Conservation (phyloP, 2,797 vertebrate species). For the Champsocephalus gunnari region DNA sequence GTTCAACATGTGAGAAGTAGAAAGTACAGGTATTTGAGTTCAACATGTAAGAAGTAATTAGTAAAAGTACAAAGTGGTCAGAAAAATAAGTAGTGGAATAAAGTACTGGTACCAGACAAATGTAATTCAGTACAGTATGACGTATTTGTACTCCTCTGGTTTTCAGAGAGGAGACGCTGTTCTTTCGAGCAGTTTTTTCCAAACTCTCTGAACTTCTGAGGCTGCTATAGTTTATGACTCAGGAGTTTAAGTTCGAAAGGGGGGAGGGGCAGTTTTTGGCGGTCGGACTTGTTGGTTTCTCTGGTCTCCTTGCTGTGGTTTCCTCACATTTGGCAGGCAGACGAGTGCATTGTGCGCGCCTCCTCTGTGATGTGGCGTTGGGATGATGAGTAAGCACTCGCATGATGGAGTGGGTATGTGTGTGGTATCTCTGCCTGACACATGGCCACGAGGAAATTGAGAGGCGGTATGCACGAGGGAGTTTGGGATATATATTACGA, state of each 20-base stretch:
- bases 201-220: constrained; percentile 58
- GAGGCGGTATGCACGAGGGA: constrained; percentile 50
- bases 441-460: constrained; percentile 64
- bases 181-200: constrained; percentile 21
- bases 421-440: constrained; percentile 75
- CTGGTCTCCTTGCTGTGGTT: constrained; percentile 72
- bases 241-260: constrained; percentile 42
- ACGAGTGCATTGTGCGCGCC: constrained; percentile 71
- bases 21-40: no score
- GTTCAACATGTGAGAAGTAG: no score
- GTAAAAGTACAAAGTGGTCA: no score
- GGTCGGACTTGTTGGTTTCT: constrained; percentile 45
- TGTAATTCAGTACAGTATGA: no score
- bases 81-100: no score
- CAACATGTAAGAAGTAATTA: no score
- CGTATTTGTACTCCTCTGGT: no score
- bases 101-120: no score
- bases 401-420: constrained; percentile 66
- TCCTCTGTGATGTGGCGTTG: constrained; percentile 74
- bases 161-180: constrained; percentile 33
- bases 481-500: constrained; percentile 66
- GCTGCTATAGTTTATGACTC: constrained; percentile 66
- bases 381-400: constrained; percentile 76
- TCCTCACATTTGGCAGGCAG: constrained; percentile 77
- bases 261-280: background rate